These are phyloP conservation scores for Noctua janthe DNA, from an alignment of 2,888 invertebrate genomes.

Conservation along the genomic window DNA sequence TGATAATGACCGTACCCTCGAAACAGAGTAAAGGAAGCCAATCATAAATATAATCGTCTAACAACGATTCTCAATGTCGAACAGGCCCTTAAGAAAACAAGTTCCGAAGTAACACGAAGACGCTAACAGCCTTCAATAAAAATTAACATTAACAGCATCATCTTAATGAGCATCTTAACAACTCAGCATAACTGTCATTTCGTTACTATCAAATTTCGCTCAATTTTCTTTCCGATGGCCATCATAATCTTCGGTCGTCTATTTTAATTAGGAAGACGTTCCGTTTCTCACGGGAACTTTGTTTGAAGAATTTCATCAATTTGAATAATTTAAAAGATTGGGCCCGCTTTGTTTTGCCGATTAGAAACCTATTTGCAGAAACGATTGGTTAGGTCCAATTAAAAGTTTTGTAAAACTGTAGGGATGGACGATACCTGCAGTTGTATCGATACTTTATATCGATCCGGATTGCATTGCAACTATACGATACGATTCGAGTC, in stretches of 20 bases:
- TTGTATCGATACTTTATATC: neutral
- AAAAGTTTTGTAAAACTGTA: slow-evolving; percentile 43
- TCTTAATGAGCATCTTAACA: slow-evolving; percentile 57
- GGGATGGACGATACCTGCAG: neutral
- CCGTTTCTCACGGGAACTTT: slow-evolving; percentile 75
- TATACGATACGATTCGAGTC: neutral
- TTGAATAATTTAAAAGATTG: slow-evolving; percentile 66
- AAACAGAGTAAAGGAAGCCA: slow-evolving; percentile 1
- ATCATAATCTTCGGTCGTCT: slow-evolving; percentile 47
- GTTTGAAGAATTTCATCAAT: slow-evolving; percentile 67
- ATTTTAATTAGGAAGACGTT: slow-evolving; percentile 63
- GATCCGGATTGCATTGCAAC: neutral
- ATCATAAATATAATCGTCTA: slow-evolving; percentile 7
- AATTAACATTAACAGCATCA: slow-evolving; percentile 39
- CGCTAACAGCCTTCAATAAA: slow-evolving; percentile 54
- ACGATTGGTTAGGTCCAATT: slow-evolving; percentile 58
- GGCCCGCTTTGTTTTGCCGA: slow-evolving; percentile 60
- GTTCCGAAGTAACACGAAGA: slow-evolving; percentile 47
- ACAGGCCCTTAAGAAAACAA: slow-evolving; percentile 46
- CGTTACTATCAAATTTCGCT: slow-evolving; percentile 65
- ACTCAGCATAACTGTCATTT: slow-evolving; percentile 46
- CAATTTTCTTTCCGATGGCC: slow-evolving; percentile 41
- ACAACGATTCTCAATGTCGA: slow-evolving; percentile 24
- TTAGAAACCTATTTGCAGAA: slow-evolving; percentile 62
- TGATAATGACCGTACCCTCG: neutral